Conservation (phyloP, 2,113 vertebrate species). For the Pandion haliaetus region DNA sequence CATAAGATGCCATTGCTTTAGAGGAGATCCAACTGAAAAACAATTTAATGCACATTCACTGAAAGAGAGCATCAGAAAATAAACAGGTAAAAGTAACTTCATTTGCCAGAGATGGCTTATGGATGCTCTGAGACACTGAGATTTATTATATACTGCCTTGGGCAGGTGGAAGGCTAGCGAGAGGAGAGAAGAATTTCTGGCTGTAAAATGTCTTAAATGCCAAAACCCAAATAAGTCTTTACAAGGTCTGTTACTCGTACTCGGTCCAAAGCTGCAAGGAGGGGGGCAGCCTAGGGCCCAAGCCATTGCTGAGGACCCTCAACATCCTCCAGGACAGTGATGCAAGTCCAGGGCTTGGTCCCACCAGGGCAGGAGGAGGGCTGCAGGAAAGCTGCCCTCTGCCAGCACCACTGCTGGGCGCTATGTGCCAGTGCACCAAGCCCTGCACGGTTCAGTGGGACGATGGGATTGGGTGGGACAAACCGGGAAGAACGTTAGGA, state of each 20-base stretch:
- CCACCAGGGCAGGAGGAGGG: background rate
- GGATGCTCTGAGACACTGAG: background rate
- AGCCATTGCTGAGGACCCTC: background rate
- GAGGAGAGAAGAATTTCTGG: background rate
- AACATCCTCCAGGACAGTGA: rapidly evolving
- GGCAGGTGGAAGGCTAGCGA: background rate
- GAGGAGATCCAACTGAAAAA: background rate
- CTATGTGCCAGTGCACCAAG: rapidly evolving
- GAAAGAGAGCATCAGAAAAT: background rate
- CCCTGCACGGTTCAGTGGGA: background rate
- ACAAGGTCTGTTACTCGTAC: background rate
- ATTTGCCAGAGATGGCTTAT: background rate
- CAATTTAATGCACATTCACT: background rate
- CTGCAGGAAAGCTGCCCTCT: background rate
- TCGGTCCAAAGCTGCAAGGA: rapidly evolving
- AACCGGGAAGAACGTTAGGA: background rate
- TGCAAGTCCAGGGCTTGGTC: background rate
- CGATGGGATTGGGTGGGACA: background rate
- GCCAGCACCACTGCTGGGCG: background rate
- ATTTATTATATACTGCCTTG: background rate
- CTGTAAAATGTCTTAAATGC: background rate
- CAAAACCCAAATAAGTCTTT: background rate
- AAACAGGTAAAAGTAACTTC: background rate
- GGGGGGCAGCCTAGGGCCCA: too few species aligned
- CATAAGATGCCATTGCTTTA: background rate